Evolutionary conservation across 2,797 vertebrate species (phyloP).

Genomic region (Squalus acanthias): DNA sequence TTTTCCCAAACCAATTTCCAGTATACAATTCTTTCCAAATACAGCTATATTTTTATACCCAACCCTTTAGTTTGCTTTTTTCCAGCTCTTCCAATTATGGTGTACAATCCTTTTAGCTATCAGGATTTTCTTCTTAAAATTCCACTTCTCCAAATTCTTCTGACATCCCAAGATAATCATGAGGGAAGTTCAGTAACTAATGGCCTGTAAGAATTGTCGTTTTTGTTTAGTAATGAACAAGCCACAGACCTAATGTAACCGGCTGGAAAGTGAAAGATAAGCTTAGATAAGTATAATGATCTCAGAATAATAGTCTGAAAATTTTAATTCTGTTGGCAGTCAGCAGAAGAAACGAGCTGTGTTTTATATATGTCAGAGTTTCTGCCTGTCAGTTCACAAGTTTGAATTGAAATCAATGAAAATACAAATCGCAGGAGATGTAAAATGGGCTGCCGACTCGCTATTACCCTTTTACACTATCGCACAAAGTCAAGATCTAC

Average conservation of each 20-base stretch:
- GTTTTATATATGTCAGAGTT: neutral
- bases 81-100: neutral
- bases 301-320: neutral
- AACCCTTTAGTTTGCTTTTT: neutral
- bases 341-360: neutral
- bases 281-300: neutral
- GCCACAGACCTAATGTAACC: neutral
- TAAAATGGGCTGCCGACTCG: neutral
- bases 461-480: neutral
- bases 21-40: neutral
- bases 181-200: neutral
- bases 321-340: neutral
- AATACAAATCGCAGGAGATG: neutral
- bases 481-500: no score
- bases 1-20: neutral
- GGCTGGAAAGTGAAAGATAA: neutral
- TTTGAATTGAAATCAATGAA: neutral
- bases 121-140: neutral
- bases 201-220: neutral
- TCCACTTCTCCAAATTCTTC: neutral
- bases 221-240: neutral
- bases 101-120: neutral
- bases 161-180: neutral
- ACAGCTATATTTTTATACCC: neutral
- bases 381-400: neutral